Evolutionary conservation across 1,140 invertebrate genomes (phyloP).

Genomic region (Agrypnia vestita): DNA sequence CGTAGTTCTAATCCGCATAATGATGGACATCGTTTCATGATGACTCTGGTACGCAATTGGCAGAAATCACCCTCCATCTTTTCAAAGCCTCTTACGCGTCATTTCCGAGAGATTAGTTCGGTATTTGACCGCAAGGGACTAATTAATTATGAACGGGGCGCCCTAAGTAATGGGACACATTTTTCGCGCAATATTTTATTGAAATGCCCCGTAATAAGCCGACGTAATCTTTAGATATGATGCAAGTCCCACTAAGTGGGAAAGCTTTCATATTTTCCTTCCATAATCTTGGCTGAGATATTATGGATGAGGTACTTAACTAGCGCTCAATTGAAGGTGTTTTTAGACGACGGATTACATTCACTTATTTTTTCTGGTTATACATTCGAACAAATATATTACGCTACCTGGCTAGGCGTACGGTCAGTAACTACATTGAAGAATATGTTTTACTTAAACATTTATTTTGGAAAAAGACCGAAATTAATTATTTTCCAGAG

Average conservation of each 20-base stretch:
- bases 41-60: neutral
- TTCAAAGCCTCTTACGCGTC: constrained; percentile 4
- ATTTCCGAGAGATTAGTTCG: constrained; percentile 16
- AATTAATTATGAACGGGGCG: constrained; percentile 46
- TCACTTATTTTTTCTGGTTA: no score
- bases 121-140: constrained; percentile 23
- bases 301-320: no score
- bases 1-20: neutral
- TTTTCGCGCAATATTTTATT: constrained; percentile 45
- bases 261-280: constrained; percentile 31
- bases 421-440: no score
- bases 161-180: constrained; percentile 41
- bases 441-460: no score
- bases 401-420: no score
- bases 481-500: no score
- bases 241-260: constrained; percentile 40
- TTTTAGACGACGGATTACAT: no score
- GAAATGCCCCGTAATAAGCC: constrained; percentile 44
- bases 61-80: constrained; percentile 3
- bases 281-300: no score
- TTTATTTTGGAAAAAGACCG: no score
- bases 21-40: no score
- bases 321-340: no score
- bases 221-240: constrained; percentile 53
- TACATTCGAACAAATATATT: no score